Base-by-base conservation (phyloP, 1,140 invertebrate species). In the Drosophila tristis region DNA sequence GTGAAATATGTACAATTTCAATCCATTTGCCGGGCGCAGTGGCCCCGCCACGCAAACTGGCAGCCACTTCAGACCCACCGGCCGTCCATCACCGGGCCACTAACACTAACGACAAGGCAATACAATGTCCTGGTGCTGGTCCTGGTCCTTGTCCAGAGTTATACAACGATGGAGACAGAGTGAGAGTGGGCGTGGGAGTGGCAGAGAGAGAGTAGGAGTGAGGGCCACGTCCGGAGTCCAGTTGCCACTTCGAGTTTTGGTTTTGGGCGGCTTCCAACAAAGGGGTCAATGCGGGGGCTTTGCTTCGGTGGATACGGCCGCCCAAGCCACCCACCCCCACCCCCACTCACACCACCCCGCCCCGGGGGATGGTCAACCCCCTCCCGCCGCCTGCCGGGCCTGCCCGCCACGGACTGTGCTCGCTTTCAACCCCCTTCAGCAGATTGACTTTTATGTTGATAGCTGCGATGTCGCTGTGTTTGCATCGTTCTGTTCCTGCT, bases 371-470 rank as follows among this genome's bases (percentile, higher is more conserved):
- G 35, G 35, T 39, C 35, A 39, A 39, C 35, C 48, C 39, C 39
- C 31, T 0, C 1, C 47, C 16, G 5, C 20, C 25, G 26, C 23
- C 29, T 1, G 16, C 16, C 16, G 20, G 20, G 20, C 23, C 35
- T 31, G 16, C n/a, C 45, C 20, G 1, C 5, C 39, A 5, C 16
- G 59, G 57, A 59, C 59, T 64, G 57, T 58, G 64, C 59, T 54
- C 64, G 66, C 64, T 57, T 82, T 82, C 80, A 71, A 82, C 74
- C 80, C 80, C 80, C 66, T 39, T 82, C 54, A 62, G 67, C 64
- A 84, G 80, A 82, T 82, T 84, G 80, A 82, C 80, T 82, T 82
- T 82, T 70, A 78, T 78, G 74, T 70, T 82, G 79, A 74, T 82
- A 82, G 58, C 70, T 58, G 43, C 11, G 63, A 45, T 58, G 64